Conservation (phyloP, 37 sponge, comb jelly and placozoan genomes). For the Spongilla lacustris region DNA sequence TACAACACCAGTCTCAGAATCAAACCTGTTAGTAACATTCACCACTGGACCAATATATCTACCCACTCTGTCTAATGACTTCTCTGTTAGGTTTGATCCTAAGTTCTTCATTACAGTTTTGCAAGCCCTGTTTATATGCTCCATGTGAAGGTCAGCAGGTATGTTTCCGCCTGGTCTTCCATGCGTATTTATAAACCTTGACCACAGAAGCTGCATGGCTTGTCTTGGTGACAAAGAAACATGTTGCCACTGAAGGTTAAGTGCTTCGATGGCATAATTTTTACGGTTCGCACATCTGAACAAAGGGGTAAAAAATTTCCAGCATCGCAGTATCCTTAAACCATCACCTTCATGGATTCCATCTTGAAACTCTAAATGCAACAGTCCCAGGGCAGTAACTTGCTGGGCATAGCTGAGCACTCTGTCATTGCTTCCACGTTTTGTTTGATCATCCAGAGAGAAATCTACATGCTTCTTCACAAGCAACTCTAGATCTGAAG, state of each 20-base stretch:
- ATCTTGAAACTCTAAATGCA: conserved; percentile 2
- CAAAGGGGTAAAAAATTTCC: not conserved
- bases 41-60: conserved; percentile 7
- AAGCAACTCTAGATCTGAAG: not conserved
- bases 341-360: conserved; percentile 29
- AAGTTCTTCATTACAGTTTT: conserved; percentile 14
- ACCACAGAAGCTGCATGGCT: conserved; percentile 43
- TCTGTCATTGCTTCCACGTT: not conserved
- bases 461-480: not conserved
- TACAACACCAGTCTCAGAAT: not conserved
- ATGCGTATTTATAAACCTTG: conserved; percentile 42
- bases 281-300: not conserved
- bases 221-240: not conserved
- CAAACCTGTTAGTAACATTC: conserved; percentile 6
- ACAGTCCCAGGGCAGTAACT: not conserved
- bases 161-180: conserved; percentile 52
- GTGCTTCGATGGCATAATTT: not conserved
- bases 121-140: conserved; percentile 30
- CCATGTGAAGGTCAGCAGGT: conserved; percentile 58
- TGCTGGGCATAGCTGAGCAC: conserved; percentile 12
- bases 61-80: not conserved
- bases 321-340: conserved; percentile 19
- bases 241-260: not conserved
- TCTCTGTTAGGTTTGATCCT: not conserved
- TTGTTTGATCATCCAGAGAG: not conserved